phyloP scores from a whole-genome alignment of 2,888 invertebrate species.

The Chloromyia formosa region DNA sequence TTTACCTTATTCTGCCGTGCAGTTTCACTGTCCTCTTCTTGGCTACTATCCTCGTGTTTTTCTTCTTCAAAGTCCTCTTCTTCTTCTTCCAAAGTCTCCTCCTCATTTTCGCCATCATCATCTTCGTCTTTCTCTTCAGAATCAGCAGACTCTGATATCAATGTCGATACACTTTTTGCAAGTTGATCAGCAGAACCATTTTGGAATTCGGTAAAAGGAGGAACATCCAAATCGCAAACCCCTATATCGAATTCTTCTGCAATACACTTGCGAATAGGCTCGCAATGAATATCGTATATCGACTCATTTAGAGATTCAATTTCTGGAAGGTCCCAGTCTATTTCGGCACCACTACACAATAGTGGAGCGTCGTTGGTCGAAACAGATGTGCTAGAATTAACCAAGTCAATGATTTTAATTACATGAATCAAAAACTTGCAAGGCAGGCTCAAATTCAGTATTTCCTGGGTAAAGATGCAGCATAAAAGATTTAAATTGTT shows the following conservation, averaged over 20 bases:
- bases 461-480: slow-evolving; percentile 57
- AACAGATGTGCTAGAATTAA: background rate
- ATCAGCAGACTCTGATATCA: slow-evolving; percentile 33
- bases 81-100: slow-evolving; percentile 15
- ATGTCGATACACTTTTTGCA: slow-evolving; percentile 5
- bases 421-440: slow-evolving; percentile 56
- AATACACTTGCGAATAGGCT: slow-evolving; percentile 31
- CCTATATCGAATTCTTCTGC: slow-evolving; percentile 30
- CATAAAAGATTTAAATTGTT: slow-evolving; percentile 56
- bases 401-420: slow-evolving; percentile 16
- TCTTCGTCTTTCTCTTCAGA: slow-evolving; percentile 52
- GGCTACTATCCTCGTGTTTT: background rate
- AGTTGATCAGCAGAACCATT: slow-evolving; percentile 42
- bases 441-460: slow-evolving; percentile 58
- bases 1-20: background rate
- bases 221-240: slow-evolving; percentile 50
- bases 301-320: slow-evolving; percentile 51
- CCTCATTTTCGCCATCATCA: slow-evolving; percentile 45
- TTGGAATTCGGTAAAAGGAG: slow-evolving; percentile 51
- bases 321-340: slow-evolving; percentile 30
- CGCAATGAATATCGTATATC: slow-evolving; percentile 42
- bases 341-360: background rate
- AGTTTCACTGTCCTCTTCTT: background rate
- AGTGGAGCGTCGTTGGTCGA: background rate
- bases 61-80: background rate